phyloP scores from a whole-genome alignment of 37 sponge, comb jelly and placozoan genomes.

The Axinella damicornis region DNA sequence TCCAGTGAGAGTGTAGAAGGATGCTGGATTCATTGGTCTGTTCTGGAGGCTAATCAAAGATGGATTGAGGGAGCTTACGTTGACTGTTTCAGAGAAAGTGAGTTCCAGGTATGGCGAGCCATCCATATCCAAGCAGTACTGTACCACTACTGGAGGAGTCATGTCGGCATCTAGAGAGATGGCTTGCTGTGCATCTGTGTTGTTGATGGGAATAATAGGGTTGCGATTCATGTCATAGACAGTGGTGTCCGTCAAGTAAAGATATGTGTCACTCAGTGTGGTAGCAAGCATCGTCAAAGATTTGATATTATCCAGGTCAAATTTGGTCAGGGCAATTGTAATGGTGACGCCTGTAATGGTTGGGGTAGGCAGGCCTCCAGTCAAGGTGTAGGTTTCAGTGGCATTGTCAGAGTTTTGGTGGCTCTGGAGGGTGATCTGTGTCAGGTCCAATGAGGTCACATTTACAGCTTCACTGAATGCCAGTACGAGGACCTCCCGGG shows the following conservation, averaged over 20 bases:
- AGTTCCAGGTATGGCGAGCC: slow-evolving; percentile 57
- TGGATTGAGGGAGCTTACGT: slow-evolving; percentile 76
- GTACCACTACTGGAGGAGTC: slow-evolving; percentile 67
- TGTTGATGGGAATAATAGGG: slow-evolving; percentile 64
- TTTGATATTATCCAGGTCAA: slow-evolving; percentile 84
- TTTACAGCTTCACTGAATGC: slow-evolving; percentile 89
- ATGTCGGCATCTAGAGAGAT: slow-evolving; percentile 64
- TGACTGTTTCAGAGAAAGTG: slow-evolving; percentile 90
- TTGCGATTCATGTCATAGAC: slow-evolving; percentile 84
- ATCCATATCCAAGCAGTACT: slow-evolving; percentile 79
- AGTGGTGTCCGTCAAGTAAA: slow-evolving; percentile 44
- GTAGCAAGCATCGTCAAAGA: slow-evolving; percentile 76
- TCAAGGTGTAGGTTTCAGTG: slow-evolving; percentile 71
- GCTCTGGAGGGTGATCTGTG: slow-evolving; percentile 78
- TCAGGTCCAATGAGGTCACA: slow-evolving; percentile 75
- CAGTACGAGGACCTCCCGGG: slow-evolving; percentile 58
- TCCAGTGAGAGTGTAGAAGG: slow-evolving; percentile 69
- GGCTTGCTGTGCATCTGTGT: slow-evolving; percentile 36
- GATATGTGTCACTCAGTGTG: slow-evolving; percentile 55
- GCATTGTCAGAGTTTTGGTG: slow-evolving; percentile 9
- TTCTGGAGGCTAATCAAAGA: slow-evolving; percentile 61
- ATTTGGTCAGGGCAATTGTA: slow-evolving; percentile 67
- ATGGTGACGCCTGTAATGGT: slow-evolving; percentile 66
- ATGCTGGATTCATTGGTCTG: background rate
- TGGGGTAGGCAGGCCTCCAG: slow-evolving; percentile 80